phyloP scores from a whole-genome alignment of 2,113 vertebrate species.

The Synodontis membranacea region DNA sequence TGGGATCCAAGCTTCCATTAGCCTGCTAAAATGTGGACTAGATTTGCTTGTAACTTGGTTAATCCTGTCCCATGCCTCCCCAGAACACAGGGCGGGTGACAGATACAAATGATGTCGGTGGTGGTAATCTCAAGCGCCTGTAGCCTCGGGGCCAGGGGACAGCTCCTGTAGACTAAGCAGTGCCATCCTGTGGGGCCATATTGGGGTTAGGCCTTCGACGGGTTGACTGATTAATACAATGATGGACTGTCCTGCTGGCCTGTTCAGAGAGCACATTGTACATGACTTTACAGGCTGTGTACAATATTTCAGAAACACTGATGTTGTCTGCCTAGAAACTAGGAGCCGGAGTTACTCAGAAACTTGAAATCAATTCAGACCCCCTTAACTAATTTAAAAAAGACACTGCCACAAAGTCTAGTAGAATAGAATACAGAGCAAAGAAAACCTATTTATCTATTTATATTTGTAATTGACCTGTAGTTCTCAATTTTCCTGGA shows the following conservation, averaged over 20 bases:
- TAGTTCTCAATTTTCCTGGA: not conserved
- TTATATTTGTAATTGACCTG: not conserved
- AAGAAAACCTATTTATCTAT: no score
- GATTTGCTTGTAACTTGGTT: conserved; percentile 65
- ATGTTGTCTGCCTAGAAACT: not conserved
- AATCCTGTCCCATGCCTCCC: conserved; percentile 65
- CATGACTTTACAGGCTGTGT: not conserved
- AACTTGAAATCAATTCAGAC: not conserved
- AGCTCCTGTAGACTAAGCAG: conserved; percentile 64
- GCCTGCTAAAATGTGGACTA: conserved; percentile 65
- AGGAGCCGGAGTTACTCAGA: not conserved
- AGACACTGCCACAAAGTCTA: not conserved
- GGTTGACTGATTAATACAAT: conserved; percentile 65
- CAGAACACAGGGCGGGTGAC: conserved; percentile 63
- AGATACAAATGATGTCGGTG: conserved; percentile 67
- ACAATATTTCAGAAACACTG: not conserved
- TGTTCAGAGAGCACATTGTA: conserved; percentile 26
- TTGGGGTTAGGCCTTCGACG: conserved; percentile 54
- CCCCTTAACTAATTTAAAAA: not conserved
- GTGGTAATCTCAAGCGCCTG: conserved; percentile 64
- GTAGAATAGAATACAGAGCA: not conserved
- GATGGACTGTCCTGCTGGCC: conserved; percentile 54
- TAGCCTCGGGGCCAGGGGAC: conserved; percentile 62
- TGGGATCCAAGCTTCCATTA: conserved; percentile 62
- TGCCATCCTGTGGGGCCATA: conserved; percentile 64